Evolutionary conservation across 2,888 invertebrate genomes (phyloP), one percentile per base, ranked within the genome.

Genomic region (Augiades crinisus): DNA sequence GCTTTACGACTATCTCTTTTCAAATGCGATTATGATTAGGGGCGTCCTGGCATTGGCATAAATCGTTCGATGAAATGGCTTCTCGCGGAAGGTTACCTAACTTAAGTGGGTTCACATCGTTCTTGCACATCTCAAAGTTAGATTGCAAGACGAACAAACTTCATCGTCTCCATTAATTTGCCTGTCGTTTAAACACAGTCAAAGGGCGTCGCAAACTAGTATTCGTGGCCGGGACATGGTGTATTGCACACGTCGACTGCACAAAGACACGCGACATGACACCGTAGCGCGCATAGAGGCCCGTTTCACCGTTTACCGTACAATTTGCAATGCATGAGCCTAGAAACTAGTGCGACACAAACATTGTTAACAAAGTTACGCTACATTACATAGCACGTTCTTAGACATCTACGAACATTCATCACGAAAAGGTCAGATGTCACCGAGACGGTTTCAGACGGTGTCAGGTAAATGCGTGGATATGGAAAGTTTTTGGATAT

Each of bases 291-390:
- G 27, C 27, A 27, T n/a, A 19, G 3, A n/a, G 10, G 27, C 8
- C 10, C 27, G 27, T 27, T 27, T 27, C 24, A 1, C 8, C n/a
- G 19, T 38, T 12, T 33, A 16, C 10, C 12, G 14, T 19, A 31
- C 19, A 47, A 53, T 53, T 47, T 53, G 41, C 46, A 53, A 41
- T 53, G 53, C 41, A 53, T 47, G 53, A 47, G 22, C 14, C 4
- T 1, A 10, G 27, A 3, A 27, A 27, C 27, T 27, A 27, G 10
- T 10, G 10, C 27, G 5, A 10, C 1, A 30, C 2, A 16, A 30
- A 30, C 30, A 31, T 16, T 43, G 43, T 30, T 27, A 43, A 30
- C 30, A 33, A 33, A 16, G 19, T 21, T 44, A 44, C n/a, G 44
- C 17, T 8, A n/a, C 40, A 8, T 10, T 19, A 16, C 30, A n/a